Conservation (phyloP, 2,113 vertebrate species). For the Nothobranchius kuhntae region DNA sequence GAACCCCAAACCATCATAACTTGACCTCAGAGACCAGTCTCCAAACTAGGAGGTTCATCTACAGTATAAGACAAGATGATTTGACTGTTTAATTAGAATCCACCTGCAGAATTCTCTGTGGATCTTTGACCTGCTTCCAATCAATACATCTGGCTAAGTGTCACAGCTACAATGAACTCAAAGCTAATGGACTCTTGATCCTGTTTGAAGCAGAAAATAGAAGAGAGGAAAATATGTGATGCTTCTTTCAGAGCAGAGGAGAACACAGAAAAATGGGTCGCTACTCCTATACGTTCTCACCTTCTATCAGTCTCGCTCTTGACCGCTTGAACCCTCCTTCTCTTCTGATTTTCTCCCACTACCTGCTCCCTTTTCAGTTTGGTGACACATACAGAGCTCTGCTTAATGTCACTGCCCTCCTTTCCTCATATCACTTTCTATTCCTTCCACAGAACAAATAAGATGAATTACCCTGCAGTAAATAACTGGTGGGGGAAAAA, state of each 20-base stretch:
- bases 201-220: constrained; percentile 20
- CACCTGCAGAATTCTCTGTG: constrained; percentile 18
- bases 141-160: constrained; percentile 50
- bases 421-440: constrained; percentile 13
- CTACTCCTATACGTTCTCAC: constrained; percentile 6
- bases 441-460: constrained; percentile 22
- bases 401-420: constrained; percentile 21
- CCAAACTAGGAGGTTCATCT: constrained; percentile 1
- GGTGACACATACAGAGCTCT: not conserved
- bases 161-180: constrained; percentile 17
- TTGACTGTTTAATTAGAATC: constrained; percentile 13
- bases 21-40: not conserved
- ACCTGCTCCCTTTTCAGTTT: not conserved
- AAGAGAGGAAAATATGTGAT: constrained; percentile 4
- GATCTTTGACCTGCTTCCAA: constrained; percentile 36
- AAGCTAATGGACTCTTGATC: constrained; percentile 44
- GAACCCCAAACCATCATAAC: not conserved
- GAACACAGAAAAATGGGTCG: constrained; percentile 23
- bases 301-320: constrained; percentile 1
- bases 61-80: constrained; percentile 1
- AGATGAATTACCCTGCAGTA: constrained; percentile 22
- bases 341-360: not conserved
- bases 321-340: constrained; percentile 3
- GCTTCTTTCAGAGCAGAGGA: constrained; percentile 15
- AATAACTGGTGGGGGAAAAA: constrained; percentile 3